Evolutionary conservation across 2,113 vertebrate species (phyloP).

Genomic region (Candoia aspera): DNA sequence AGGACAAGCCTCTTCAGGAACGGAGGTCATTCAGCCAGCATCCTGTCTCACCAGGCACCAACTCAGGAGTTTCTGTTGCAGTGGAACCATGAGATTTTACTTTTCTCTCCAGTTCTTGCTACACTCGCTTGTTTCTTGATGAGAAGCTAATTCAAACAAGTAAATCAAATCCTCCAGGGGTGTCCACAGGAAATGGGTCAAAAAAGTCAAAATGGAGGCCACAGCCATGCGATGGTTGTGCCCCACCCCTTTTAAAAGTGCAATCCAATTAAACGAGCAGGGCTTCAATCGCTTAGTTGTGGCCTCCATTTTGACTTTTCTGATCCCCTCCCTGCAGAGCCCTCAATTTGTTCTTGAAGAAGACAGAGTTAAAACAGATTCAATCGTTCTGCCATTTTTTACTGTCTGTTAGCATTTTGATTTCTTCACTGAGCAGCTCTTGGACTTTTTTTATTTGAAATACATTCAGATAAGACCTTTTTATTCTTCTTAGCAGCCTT

Average conservation of each 20-base stretch:
- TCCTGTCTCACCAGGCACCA: constrained; percentile 17
- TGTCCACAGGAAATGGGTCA: background rate
- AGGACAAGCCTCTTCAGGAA: constrained; percentile 30
- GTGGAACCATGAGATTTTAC: background rate
- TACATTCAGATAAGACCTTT: background rate
- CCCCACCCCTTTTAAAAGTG: background rate
- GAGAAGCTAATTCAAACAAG: background rate
- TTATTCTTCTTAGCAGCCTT: background rate
- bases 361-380: background rate
- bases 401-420: background rate
- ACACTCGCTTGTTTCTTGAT: background rate
- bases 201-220: background rate
- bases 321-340: background rate
- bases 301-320: too few species aligned
- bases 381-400: background rate
- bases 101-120: constrained; percentile 1
- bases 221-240: background rate
- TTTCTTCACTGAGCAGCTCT: background rate
- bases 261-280: background rate
- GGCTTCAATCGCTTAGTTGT: too few species aligned
- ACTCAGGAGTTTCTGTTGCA: background rate
- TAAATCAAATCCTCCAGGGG: background rate
- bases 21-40: constrained; percentile 15
- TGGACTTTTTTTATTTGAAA: background rate
- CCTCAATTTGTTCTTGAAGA: background rate